phyloP scores from a whole-genome alignment of 92 coral and sea anemone species.

The Heteractis magnifica region DNA sequence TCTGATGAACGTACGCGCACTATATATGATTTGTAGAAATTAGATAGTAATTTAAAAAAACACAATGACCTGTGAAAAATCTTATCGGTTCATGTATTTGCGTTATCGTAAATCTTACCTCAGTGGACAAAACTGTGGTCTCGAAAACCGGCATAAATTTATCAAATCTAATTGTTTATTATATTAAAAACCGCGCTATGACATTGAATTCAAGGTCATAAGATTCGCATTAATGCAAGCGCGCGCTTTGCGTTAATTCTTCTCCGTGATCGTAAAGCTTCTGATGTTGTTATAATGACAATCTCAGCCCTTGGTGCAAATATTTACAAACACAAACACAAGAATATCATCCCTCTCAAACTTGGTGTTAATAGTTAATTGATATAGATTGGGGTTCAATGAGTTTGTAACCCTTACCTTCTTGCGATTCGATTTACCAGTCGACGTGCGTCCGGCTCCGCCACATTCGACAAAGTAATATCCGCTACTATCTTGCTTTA shows the following conservation, averaged over 20 bases:
- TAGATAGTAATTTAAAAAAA: neutral
- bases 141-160: neutral
- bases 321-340: neutral
- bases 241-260: neutral
- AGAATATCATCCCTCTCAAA: conserved; percentile 2
- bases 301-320: neutral
- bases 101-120: conserved; percentile 2
- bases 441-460: neutral
- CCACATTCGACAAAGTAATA: conserved; percentile 13
- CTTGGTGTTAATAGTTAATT: neutral
- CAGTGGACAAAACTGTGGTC: neutral
- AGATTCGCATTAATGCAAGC: neutral
- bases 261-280: neutral
- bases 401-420: conserved; percentile 5
- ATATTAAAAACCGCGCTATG: neutral
- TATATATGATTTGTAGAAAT: neutral
- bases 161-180: neutral
- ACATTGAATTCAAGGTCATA: neutral
- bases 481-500: conserved; percentile 8
- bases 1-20: no score
- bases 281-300: neutral
- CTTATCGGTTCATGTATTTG: neutral
- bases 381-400: neutral
- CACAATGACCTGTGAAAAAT: neutral
- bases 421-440: neutral